Evolutionary conservation across 1,140 invertebrate species (phyloP), one percentile per base, ranked within the genome.

Genomic region (Ericerus pela): DNA sequence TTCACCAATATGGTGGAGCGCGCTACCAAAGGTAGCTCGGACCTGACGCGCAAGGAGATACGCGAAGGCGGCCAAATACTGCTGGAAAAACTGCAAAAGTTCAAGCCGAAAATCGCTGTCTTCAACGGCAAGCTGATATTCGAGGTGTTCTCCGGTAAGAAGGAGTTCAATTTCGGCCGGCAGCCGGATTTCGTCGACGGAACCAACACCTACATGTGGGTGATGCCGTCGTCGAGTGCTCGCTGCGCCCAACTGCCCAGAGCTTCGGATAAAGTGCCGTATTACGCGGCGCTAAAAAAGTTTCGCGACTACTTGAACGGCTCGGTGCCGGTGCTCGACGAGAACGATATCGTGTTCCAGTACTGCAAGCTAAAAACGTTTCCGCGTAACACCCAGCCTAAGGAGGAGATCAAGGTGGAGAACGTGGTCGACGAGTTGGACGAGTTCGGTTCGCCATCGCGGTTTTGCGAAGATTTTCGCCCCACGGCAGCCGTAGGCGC

Each of bases 61-160:
- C 92, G 94, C 73, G 90, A 96, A 76, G 93, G 77, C 63, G 89
- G 87, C 63, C 81, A 85, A 68, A 81, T 93, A 64, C 71, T 97
- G 57, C 74, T 88, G 58, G 88, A 94, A 68, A 98, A 97, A 71
- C 72, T 98, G 58, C 79, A 84, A 70, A 85, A 85, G 63, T 97
- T 85, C 74, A 82, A 84, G 65, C 94, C 93, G 54, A 96, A 96
- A 76, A 92, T 97, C 65, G 93, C 91, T 33, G 93, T 96, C 20
- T 98, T 97, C 69, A 98, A 98, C 77, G 93, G 93, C 6, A 96
- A 96, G 76, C 79, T 96, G 55, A 97, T 96, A 61, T 96, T 95
- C 74, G 91, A 96, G 74, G 88, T 95, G 20, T 96, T 96, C 75
- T 89, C 86, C 55, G 93, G 92, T 8, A 95, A 94, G 70, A 96